Conservation (phyloP, 1,140 invertebrate species). For the Diabrotica undecimpunctata region DNA sequence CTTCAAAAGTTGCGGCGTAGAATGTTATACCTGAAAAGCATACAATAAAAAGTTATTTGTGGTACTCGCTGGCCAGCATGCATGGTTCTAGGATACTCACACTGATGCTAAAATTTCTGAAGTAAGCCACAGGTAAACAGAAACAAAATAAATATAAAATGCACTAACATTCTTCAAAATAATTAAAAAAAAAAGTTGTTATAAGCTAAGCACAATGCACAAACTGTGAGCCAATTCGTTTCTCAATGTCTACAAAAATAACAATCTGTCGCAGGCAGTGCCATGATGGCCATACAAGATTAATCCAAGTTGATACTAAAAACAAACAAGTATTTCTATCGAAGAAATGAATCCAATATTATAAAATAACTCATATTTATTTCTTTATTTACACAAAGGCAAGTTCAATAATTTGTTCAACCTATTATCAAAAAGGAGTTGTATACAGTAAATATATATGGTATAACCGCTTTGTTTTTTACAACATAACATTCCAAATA, state of each 20-base stretch:
- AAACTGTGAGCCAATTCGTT: background rate
- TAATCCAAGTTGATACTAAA: no score
- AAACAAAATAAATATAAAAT: background rate
- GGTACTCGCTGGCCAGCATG: background rate
- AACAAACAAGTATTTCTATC: no score
- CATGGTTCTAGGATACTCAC: conserved; percentile 12
- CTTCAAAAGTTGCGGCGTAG: conserved; percentile 36
- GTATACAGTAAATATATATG: no score
- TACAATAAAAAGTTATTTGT: background rate
- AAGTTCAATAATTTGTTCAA: no score
- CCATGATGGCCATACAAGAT: no score
- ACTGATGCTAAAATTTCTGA: conserved; percentile 9
- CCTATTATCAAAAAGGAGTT: no score
- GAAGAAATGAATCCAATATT: no score
- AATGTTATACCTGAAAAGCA: conserved; percentile 26
- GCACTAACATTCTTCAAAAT: background rate
- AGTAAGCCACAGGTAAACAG: conserved; percentile 10
- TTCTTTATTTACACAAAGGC: no score
- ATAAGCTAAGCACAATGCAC: background rate
- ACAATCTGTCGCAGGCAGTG: no score
- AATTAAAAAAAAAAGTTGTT: background rate
- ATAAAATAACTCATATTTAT: no score
- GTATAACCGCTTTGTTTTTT: no score
- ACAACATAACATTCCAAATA: no score
- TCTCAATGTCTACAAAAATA: background rate